Percentiles rank a stretch among this genome's conserved stretches.
Conservation (phyloP, 2,888 invertebrate genomes). For the Tiliacea citrago region DNA sequence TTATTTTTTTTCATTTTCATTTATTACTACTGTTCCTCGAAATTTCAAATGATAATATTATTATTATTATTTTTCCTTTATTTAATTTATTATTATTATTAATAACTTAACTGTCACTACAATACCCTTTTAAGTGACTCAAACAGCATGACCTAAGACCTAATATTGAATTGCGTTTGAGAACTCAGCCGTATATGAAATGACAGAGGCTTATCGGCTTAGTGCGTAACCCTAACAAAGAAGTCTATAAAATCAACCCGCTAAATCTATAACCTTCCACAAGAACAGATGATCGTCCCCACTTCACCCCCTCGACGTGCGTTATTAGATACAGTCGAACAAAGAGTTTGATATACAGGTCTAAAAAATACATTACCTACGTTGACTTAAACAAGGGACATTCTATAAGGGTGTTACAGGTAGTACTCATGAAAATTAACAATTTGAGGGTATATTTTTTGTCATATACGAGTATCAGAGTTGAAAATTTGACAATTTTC, state of each 20-base stretch:
- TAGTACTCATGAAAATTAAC: no score
- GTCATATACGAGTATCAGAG: no score
- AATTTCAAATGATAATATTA: not conserved
- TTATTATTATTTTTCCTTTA: no score
- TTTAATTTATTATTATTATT: no score
- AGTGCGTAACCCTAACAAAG: conserved; percentile 22
- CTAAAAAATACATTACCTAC: not conserved
- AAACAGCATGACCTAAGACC: not conserved
- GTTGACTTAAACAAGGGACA: no score
- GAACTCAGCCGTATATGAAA: not conserved
- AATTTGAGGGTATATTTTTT: no score
- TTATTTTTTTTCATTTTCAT: no score
- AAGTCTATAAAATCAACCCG: conserved; percentile 46
- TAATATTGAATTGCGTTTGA: not conserved
- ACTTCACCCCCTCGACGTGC: conserved; percentile 21
- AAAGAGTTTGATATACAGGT: conserved; percentile 1
- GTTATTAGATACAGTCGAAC: conserved; percentile 30
- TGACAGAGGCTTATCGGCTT: conserved; percentile 18
- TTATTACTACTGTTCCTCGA: no score
- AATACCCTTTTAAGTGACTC: not conserved
- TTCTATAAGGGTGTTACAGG: no score
- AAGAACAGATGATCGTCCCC: conserved; percentile 44
- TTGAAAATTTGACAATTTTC: no score
- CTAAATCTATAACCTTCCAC: conserved; percentile 40
- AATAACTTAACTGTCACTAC: not conserved